Evolutionary conservation across 2,888 invertebrate genomes (phyloP), one percentile per base, ranked within the genome.

Genomic region (Bimastos eiseni): DNA sequence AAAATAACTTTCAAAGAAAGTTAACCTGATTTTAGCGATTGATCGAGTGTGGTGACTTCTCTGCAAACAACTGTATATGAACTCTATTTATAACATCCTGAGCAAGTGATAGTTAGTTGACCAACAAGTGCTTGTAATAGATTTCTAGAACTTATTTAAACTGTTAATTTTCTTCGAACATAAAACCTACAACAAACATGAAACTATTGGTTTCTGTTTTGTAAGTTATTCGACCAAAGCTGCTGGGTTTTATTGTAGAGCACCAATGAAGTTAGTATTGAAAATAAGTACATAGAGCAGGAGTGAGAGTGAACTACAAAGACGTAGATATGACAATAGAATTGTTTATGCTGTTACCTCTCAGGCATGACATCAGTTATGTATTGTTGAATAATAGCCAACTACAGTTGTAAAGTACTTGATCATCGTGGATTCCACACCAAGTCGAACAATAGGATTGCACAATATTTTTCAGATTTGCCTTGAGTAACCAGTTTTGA

Each of bases 101-200:
- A 70, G 70, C 70, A 70, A 70, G 30, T 2, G n/a, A 70, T 86
- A 86, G 34, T 86, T 86, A 86, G 86, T 86, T 86, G 21, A 86
- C 34, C n/a, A 86, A 86, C 86, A 86, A 86, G 0, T 34, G 86
- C 36, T 86, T 86, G 37, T 86, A 36, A 86, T 37, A 86, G 36
- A 34, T 86, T 34, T 36, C 21, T 37, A 86, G 34, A 36, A 86
- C 86, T 86, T 34, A 36, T 86, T 86, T 86, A 86, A 86, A 86
- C 70, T 70, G 70, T 70, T 49, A n/a, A 70, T 70, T 70, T 55
- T 70, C 30, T 70, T 70, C n/a, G 30, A 70, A 70, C 70, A 70
- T n/a, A 70, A 55, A 70, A 30, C 70, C n/a, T n/a, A 30, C 11
- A 0, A 70, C 30, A n/a, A 70, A 5, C 8, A 70, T 2, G 2